Evolutionary conservation across 2,797 vertebrate species (phyloP), one percentile per base, ranked within the genome.

Genomic region (Trachurus trachurus): DNA sequence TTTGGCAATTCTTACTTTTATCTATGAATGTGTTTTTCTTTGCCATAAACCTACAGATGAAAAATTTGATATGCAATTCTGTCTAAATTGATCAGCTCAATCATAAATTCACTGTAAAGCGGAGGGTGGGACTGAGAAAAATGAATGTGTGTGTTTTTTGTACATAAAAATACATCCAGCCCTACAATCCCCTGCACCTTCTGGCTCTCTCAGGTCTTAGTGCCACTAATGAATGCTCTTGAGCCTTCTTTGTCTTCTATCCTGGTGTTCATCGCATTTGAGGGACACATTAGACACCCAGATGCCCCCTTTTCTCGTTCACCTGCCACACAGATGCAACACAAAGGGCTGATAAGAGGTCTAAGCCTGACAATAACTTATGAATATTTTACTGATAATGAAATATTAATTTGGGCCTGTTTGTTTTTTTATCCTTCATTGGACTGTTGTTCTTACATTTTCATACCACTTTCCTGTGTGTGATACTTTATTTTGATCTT

Each of bases 331-430:
- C 80, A 61, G 59, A 94, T 89, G 75, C 78, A 91, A 91, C 93
- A 93, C 91, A 95, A 64, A 94, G 91, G 88, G 62, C 89, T 89
- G 94, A 95, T 95, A 86, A 95, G 95, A 96, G 94, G 95, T 94
- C 95, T 96, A 94, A 90, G 90, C 92, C 71, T 94, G 88, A 88
- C 89, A 94, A 95, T 94, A 96, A 95, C 91, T 89, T 95, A 96
- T 96, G 93, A 96, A 96, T 97, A 96, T 98, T 97, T 97, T 94
- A 97, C 95, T 96, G 82, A 93, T 81, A 88, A 93, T 96, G 88
- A 97, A 97, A 97, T 97, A 96, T 97, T 97, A 92, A 94, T 95
- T 74, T 71, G 57, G 16, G 40, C 63, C 70, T 88, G 68, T 87
- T 89, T 91, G 66, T 87, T 66, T 88, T 88, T 86, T 69, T 42